A percentile compares a stretch with the other conserved stretches of the same genome.
Conservation (phyloP, 2,888 invertebrate species). For the Thelaira solivaga region DNA sequence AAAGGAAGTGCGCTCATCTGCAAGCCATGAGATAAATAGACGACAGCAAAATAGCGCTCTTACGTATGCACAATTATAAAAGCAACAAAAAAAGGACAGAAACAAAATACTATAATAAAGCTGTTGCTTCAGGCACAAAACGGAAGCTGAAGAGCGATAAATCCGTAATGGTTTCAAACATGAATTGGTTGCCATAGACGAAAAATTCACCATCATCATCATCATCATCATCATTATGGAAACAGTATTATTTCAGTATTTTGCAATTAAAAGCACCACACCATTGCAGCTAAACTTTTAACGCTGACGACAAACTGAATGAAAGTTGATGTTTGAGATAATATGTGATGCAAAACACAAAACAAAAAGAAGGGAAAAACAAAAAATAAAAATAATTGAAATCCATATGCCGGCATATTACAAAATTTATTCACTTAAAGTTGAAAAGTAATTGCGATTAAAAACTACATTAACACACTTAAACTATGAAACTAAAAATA, state of each 20-base stretch:
- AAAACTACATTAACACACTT: slow-evolving; percentile 55
- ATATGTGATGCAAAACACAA: too few species aligned
- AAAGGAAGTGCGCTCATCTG: slow-evolving; percentile 53
- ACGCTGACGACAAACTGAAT: background rate
- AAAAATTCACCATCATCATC: too few species aligned
- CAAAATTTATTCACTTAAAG: slow-evolving; percentile 36
- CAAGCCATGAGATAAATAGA: slow-evolving; percentile 49
- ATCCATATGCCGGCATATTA: background rate
- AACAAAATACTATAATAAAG: background rate
- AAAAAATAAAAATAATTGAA: background rate
- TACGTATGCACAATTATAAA: background rate
- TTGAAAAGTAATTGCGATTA: slow-evolving; percentile 46
- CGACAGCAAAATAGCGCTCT: background rate
- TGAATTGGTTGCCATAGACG: slow-evolving; percentile 46
- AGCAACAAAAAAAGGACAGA: background rate
- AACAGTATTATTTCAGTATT: background rate
- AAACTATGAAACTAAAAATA: slow-evolving; percentile 38
- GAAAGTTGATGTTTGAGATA: too few species aligned
- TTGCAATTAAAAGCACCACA: background rate
- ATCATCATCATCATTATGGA: slow-evolving; percentile 5
- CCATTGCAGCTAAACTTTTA: background rate
- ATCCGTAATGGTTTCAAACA: slow-evolving; percentile 50
- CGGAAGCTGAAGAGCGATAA: slow-evolving; percentile 55
- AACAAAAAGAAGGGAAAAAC: background rate
- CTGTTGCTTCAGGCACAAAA: slow-evolving; percentile 61